phyloP scores from a whole-genome alignment of 2,113 vertebrate species.

The Indri indri region DNA sequence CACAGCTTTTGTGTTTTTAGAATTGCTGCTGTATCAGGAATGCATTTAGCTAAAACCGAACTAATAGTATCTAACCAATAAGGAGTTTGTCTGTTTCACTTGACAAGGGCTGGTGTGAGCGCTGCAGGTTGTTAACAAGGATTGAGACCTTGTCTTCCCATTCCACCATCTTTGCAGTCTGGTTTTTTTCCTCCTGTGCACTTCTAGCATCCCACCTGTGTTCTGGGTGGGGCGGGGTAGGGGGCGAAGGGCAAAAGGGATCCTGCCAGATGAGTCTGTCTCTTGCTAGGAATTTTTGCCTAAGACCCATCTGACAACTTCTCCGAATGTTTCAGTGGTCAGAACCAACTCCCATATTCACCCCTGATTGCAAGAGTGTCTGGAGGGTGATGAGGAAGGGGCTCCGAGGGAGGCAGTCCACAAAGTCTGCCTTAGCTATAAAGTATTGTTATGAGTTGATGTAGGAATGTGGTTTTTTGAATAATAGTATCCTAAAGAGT shows the following conservation, averaged over 20 bases:
- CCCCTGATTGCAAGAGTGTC: neutral
- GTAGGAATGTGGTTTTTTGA: neutral
- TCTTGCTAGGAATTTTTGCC: neutral
- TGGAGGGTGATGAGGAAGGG: neutral
- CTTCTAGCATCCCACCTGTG: neutral
- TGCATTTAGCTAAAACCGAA: neutral
- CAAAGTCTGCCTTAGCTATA: neutral
- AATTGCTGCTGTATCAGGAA: neutral
- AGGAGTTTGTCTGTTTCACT: slow-evolving; percentile 5
- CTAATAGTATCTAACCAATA: neutral
- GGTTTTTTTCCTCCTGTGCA: neutral
- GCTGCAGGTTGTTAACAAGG: neutral
- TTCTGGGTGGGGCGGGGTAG: neutral
- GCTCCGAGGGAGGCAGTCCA: neutral
- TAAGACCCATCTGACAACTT: neutral
- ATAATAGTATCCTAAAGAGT: neutral
- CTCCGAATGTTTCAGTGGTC: neutral
- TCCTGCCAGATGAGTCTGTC: neutral
- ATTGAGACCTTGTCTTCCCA: neutral
- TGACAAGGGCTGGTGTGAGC: neutral
- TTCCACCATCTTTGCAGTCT: fast-evolving
- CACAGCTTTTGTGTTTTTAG: neutral
- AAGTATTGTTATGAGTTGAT: neutral
- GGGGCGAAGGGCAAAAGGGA: neutral
- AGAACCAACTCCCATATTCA: neutral